Percentiles rank a stretch among this genome's conserved stretches.
These are phyloP conservation scores for Oxytorus armatus DNA, from an alignment of 2,888 invertebrate genomes.

Conservation along the genomic window DNA sequence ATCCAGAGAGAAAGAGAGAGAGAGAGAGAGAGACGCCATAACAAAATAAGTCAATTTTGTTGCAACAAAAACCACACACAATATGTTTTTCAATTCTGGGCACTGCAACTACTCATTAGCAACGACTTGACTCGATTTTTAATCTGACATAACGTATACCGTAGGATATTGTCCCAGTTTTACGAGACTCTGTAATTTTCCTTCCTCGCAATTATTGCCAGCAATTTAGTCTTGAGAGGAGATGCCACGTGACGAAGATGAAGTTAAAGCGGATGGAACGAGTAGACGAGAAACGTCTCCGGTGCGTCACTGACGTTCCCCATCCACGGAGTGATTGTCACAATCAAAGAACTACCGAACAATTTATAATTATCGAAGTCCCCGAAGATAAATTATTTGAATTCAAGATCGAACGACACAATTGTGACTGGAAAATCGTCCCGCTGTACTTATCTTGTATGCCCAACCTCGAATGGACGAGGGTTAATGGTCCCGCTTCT, in stretches of 20 bases:
- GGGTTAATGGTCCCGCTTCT: no score
- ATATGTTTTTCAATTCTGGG: slow-evolving; percentile 29
- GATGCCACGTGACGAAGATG: slow-evolving; percentile 16
- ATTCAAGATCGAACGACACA: not conserved
- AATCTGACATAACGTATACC: slow-evolving; percentile 50
- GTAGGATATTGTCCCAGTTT: slow-evolving; percentile 2
- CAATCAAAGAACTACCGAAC: not conserved
- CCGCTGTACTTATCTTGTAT: not conserved
- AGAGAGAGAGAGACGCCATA: not conserved
- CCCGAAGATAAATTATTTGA: not conserved
- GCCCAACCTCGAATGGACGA: not conserved
- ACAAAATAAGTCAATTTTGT: not conserved
- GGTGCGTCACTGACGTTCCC: slow-evolving; percentile 16
- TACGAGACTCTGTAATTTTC: not conserved
- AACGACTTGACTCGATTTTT: slow-evolving; percentile 61
- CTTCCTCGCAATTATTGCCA: slow-evolving; percentile 63
- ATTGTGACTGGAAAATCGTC: not conserved
- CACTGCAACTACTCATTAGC: slow-evolving; percentile 37
- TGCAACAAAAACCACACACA: not conserved
- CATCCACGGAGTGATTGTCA: slow-evolving; percentile 2
- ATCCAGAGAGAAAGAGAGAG: not conserved
- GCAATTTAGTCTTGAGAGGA: slow-evolving; percentile 58
- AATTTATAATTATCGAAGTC: not conserved
- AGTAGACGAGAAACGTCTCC: slow-evolving; percentile 36
- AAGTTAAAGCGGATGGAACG: slow-evolving; percentile 3